These are phyloP conservation scores for Chionis minor DNA, from an alignment of 2,113 vertebrate species.

Conservation along the genomic window DNA sequence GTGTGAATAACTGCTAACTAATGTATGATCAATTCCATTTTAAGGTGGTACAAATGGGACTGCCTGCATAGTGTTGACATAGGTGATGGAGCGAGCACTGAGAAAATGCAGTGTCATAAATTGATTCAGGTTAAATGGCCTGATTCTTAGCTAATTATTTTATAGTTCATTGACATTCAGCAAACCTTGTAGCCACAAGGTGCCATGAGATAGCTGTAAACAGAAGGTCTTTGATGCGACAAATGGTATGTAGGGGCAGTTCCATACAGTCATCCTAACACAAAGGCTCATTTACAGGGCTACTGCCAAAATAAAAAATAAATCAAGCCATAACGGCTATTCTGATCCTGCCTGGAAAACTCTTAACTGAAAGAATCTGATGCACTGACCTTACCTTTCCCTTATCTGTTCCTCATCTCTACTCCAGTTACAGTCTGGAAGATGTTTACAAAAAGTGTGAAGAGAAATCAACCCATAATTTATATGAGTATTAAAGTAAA, in stretches of 20 bases:
- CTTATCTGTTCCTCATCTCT: not conserved
- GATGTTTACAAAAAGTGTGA: not conserved
- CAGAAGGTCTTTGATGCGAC: slow-evolving; percentile 70
- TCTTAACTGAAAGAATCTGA: not conserved
- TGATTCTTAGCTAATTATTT: slow-evolving; percentile 63
- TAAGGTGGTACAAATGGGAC: slow-evolving; percentile 35
- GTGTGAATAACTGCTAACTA: slow-evolving; percentile 46
- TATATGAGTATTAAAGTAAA: not conserved
- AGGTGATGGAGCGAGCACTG: not conserved
- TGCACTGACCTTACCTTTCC: not conserved
- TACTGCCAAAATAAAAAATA: slow-evolving; percentile 16
- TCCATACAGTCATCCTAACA: not conserved
- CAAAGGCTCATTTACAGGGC: slow-evolving; percentile 19
- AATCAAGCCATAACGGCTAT: not conserved
- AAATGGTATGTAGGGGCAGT: slow-evolving; percentile 45
- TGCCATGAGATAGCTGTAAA: slow-evolving; percentile 55
- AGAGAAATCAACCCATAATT: not conserved
- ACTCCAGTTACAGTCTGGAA: not conserved
- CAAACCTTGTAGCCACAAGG: slow-evolving; percentile 30
- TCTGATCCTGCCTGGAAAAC: slow-evolving; percentile 25
- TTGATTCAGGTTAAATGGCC: slow-evolving; percentile 16
- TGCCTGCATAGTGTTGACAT: slow-evolving; percentile 4
- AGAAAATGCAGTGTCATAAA: slow-evolving; percentile 34
- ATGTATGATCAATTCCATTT: slow-evolving; percentile 2
- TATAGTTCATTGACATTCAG: slow-evolving; percentile 62